phyloP scores from a whole-genome alignment of 2,797 vertebrate genomes.

The Ctenosaura bakeri region DNA sequence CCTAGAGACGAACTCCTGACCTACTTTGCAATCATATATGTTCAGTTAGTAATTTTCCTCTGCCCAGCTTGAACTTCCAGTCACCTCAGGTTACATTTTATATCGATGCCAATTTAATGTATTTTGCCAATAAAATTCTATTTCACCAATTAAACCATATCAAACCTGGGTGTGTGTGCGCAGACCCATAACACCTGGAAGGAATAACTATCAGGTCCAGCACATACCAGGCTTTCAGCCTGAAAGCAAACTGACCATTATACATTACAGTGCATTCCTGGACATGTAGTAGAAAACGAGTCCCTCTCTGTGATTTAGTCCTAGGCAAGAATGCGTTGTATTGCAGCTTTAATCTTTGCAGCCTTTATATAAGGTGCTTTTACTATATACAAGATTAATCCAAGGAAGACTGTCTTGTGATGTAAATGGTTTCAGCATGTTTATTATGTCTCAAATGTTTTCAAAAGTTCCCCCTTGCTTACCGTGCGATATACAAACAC shows the following conservation, averaged over 20 bases:
- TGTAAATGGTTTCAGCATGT: not conserved
- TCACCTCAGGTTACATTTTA: no score
- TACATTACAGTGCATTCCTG: not conserved
- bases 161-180: no score
- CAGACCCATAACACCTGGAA: no score
- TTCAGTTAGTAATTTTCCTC: no score
- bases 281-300: not conserved
- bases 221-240: not conserved
- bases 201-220: not conserved
- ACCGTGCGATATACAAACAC: conserved; percentile 98
- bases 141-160: no score
- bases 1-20: no score
- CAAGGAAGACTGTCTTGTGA: not conserved
- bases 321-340: not conserved
- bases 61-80: no score
- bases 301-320: not conserved
- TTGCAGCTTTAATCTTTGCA: not conserved
- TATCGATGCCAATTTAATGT: no score
- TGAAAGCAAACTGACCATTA: not conserved
- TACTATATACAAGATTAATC: not conserved
- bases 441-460: not conserved
- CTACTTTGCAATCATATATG: no score
- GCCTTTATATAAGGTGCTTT: not conserved
- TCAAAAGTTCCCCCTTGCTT: conserved; percentile 69
- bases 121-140: no score